Conservation (phyloP, 2,888 invertebrate species). For the Drosophila mettleri region DNA sequence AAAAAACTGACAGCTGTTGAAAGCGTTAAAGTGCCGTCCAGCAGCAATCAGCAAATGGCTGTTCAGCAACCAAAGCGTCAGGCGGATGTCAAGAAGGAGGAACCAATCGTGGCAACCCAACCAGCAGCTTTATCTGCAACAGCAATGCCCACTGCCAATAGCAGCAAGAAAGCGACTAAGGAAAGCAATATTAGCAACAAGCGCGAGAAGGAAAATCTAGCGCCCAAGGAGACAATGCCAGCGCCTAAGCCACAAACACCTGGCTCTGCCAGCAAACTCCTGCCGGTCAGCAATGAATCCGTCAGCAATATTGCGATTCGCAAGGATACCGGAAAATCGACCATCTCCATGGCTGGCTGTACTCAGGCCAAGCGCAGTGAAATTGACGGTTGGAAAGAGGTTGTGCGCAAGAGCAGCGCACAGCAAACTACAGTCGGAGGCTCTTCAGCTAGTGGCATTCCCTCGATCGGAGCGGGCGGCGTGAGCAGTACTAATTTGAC, state of each 20-base stretch:
- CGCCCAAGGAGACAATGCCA: constrained; percentile 77
- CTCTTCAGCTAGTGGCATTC: constrained; percentile 22
- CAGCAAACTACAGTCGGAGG: constrained; percentile 75
- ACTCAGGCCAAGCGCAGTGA: constrained; percentile 88
- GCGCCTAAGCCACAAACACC: constrained; percentile 34
- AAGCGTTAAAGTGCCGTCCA: constrained; percentile 39
- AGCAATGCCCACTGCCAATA: constrained; percentile 28
- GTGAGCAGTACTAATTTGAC: constrained; percentile 36
- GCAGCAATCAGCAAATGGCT: constrained; percentile 33
- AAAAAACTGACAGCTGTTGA: constrained; percentile 49
- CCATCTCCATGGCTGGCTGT: constrained; percentile 4
- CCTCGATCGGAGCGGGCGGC: constrained; percentile 7
- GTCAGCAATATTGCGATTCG: constrained; percentile 75
- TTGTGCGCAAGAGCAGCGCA: constrained; percentile 93
- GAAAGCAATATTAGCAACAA: constrained; percentile 74
- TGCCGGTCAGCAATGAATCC: constrained; percentile 55
- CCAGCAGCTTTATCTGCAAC: constrained; percentile 21
- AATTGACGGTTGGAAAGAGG: constrained; percentile 97
- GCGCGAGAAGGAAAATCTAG: constrained; percentile 84
- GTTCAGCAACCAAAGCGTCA: constrained; percentile 57
- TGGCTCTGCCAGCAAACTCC: constrained; percentile 36
- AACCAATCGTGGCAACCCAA: constrained; percentile 37
- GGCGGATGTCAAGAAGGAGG: constrained; percentile 55
- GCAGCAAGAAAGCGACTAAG: constrained; percentile 58
- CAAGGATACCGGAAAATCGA: constrained; percentile 84